phyloP scores from a whole-genome alignment of 2,113 vertebrate species.

The Chelonoidis abingdonii region DNA sequence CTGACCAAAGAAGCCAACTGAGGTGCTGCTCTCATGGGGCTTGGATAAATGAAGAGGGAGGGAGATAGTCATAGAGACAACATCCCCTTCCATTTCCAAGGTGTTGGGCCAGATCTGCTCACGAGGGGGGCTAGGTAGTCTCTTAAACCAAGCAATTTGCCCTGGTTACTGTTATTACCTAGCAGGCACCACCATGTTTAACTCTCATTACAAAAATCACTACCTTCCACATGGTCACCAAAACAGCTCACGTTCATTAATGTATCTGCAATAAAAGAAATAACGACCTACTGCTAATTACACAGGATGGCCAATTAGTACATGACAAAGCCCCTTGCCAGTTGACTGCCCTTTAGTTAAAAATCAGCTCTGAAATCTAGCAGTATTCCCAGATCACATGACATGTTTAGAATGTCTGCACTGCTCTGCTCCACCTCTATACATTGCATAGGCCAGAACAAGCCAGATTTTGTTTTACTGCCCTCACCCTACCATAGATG shows the following conservation, averaged over 20 bases:
- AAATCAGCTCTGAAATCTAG: not conserved
- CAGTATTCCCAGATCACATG: not conserved
- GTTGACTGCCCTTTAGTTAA: not conserved
- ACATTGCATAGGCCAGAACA: not conserved
- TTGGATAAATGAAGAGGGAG: not conserved
- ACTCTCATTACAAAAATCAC: not conserved
- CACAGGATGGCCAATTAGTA: not conserved
- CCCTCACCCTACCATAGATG: not conserved
- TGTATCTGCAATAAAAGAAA: not conserved
- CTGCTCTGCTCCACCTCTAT: not conserved
- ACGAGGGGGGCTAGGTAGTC: too few relatives aligned
- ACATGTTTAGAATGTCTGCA: not conserved
- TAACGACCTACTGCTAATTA: not conserved
- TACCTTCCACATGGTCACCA: not conserved
- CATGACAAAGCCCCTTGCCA: not conserved
- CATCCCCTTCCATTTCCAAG: not conserved
- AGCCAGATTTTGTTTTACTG: not conserved
- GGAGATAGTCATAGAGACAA: not conserved
- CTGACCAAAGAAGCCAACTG: not conserved
- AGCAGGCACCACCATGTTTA: not conserved
- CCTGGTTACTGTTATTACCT: not conserved
- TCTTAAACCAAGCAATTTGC: fast-evolving
- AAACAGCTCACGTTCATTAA: not conserved
- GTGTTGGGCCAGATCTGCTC: not conserved
- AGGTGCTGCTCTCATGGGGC: not conserved